These are phyloP conservation scores for Pseudolaguvia tuberculata DNA, from an alignment of 2,113 vertebrate genomes.

Conservation along the genomic window DNA sequence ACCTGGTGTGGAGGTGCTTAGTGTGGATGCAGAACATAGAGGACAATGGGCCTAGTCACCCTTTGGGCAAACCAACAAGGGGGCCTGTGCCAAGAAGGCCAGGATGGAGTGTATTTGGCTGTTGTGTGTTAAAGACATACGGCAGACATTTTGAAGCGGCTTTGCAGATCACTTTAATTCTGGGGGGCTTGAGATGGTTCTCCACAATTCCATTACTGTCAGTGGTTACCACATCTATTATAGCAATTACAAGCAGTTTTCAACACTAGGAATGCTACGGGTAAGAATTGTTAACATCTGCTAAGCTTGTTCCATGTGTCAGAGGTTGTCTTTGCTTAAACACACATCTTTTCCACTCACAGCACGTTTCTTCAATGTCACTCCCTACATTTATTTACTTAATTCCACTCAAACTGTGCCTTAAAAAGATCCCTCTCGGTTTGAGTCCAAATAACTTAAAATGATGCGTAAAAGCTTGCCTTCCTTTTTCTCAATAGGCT, in stretches of 20 bases:
- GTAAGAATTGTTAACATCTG: conserved; percentile 74
- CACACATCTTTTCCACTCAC: conserved; percentile 62
- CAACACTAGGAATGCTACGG: conserved; percentile 67
- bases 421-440: conserved; percentile 71
- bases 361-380: conserved; percentile 52
- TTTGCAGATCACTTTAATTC: conserved; percentile 63
- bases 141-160: conserved; percentile 64
- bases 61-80: conserved; percentile 13
- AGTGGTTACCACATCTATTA: conserved; percentile 70
- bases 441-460: conserved; percentile 74
- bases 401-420: conserved; percentile 73
- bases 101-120: conserved; percentile 20
- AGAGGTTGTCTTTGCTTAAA: conserved; percentile 64
- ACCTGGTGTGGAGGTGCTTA: conserved; percentile 1
- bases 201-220: conserved; percentile 69
- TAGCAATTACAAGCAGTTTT: conserved; percentile 67
- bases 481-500: conserved; percentile 67
- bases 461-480: conserved; percentile 71
- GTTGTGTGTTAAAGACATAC: conserved; percentile 33
- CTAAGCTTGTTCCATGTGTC: conserved; percentile 61
- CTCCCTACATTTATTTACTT: conserved; percentile 72
- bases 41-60: conserved; percentile 42
- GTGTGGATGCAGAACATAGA: conserved; percentile 26
- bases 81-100: not conserved
- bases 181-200: conserved; percentile 63